These are phyloP conservation scores for Amblyjoppa proteus DNA, from an alignment of 2,888 invertebrate species.

Conservation along the genomic window DNA sequence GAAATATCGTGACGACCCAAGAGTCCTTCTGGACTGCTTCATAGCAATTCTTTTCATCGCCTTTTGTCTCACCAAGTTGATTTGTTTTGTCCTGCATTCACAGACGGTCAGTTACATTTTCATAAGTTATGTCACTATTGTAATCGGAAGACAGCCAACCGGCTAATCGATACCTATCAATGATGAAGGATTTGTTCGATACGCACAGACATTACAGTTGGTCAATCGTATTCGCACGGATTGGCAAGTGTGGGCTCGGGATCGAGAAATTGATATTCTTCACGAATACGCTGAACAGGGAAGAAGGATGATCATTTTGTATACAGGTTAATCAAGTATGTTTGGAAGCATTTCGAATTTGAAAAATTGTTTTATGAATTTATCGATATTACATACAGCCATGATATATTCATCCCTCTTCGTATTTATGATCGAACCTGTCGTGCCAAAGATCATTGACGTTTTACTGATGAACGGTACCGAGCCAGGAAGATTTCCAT, in stretches of 20 bases:
- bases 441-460: too few species aligned
- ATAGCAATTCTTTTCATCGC: neutral
- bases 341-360: too few species aligned
- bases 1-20: conserved; percentile 24
- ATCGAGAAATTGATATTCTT: neutral
- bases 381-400: too few species aligned
- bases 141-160: neutral
- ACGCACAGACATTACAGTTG: neutral
- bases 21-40: conserved; percentile 26
- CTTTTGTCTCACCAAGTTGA: conserved; percentile 21
- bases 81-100: conserved; percentile 12
- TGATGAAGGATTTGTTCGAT: neutral
- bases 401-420: too few species aligned
- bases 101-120: conserved; percentile 22
- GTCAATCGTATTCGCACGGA: neutral
- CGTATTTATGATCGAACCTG: too few species aligned
- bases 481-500: too few species aligned
- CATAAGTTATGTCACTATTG: neutral
- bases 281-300: too few species aligned
- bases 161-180: neutral
- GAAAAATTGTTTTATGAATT: too few species aligned
- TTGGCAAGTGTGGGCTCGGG: neutral
- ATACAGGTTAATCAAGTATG: neutral
- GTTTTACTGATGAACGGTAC: too few species aligned
- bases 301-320: neutral